These are phyloP conservation scores for Eupithecia pulchellata DNA, from an alignment of 2,888 invertebrate species.

Conservation along the genomic window DNA sequence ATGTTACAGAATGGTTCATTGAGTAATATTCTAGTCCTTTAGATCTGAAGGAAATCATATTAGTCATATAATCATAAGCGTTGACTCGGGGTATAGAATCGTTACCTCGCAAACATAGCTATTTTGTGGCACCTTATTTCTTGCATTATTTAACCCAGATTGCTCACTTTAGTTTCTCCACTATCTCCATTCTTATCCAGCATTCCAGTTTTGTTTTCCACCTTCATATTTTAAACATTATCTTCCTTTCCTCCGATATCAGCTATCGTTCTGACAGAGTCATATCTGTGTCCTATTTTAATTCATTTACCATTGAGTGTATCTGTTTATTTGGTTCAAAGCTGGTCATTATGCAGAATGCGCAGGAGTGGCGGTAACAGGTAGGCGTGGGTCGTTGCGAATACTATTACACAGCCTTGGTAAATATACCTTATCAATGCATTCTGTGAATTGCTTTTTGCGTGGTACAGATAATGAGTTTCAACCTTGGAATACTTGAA, in stretches of 20 bases:
- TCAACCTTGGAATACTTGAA: conserved; percentile 6
- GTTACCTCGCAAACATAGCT: neutral
- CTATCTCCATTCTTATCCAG: conserved; percentile 5
- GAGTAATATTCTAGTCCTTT: no score
- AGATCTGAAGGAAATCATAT: neutral
- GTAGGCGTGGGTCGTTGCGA: conserved; percentile 32
- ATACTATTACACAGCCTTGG: conserved; percentile 33
- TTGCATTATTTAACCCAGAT: neutral
- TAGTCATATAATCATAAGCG: no score
- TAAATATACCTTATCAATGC: conserved; percentile 33
- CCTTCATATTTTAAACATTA: conserved; percentile 11
- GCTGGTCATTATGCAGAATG: conserved; percentile 33
- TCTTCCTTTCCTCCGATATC: conserved; percentile 12
- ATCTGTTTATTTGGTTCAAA: conserved; percentile 14
- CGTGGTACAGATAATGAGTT: conserved; percentile 3
- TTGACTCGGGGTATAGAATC: neutral
- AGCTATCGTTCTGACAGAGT: conserved; percentile 14
- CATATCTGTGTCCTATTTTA: conserved; percentile 13
- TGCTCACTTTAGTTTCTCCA: neutral
- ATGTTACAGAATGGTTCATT: conserved; percentile 14
- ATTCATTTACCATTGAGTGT: conserved; percentile 11
- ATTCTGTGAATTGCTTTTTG: conserved; percentile 16
- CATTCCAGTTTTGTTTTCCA: conserved; percentile 12
- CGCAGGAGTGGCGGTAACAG: conserved; percentile 30
- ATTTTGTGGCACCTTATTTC: neutral